Evolutionary conservation across 2,888 invertebrate genomes (phyloP).

Genomic region (Pseudococcus jackbeardsleyi): DNA sequence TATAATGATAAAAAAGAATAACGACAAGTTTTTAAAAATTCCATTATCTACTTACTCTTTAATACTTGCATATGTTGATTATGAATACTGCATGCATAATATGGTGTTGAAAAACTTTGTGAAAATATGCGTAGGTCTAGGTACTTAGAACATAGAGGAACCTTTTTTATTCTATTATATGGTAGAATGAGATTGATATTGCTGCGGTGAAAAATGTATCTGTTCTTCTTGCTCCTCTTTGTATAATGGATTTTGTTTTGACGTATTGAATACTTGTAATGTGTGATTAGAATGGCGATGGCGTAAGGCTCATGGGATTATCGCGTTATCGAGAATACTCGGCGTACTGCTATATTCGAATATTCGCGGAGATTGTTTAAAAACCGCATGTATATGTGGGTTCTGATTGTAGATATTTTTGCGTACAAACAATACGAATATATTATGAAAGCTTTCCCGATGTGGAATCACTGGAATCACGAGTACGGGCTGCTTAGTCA

Average conservation of each 20-base stretch:
- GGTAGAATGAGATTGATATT: background rate
- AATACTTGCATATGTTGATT: background rate
- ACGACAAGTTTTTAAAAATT: no score
- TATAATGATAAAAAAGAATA: no score
- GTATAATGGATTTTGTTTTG: background rate
- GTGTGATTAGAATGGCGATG: background rate
- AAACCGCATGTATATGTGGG: background rate
- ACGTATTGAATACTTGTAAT: background rate
- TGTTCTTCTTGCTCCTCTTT: background rate
- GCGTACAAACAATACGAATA: constrained; percentile 55
- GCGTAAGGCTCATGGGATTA: constrained; percentile 15
- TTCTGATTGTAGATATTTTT: constrained; percentile 60
- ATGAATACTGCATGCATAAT: background rate
- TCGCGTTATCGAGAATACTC: background rate
- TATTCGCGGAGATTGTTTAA: background rate
- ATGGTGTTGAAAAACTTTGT: background rate
- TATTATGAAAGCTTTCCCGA: constrained; percentile 56
- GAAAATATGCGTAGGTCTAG: background rate
- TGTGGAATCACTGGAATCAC: background rate
- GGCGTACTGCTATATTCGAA: background rate
- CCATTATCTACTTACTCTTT: no score
- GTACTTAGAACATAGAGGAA: no score
- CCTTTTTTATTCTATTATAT: background rate
- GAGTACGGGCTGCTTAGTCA: background rate
- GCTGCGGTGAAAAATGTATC: constrained; percentile 20